These are phyloP conservation scores for Lepisosteus osseus DNA, from an alignment of 2,113 vertebrate species.

Conservation along the genomic window DNA sequence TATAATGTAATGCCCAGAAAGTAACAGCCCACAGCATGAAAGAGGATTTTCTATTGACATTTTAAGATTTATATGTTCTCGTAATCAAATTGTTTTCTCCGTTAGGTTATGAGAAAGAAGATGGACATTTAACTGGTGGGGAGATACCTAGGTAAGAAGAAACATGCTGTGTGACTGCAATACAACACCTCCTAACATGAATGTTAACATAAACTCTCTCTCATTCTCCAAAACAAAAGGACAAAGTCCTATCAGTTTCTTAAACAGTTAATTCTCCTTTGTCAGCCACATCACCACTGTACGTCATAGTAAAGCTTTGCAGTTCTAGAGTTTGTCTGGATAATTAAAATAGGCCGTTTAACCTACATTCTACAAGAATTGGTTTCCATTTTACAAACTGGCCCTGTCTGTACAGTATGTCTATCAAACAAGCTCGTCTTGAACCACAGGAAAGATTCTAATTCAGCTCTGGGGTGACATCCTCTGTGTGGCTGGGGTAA, in stretches of 20 bases:
- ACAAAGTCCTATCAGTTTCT: background rate
- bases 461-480: no score
- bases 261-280: slow-evolving; percentile 28
- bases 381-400: no score
- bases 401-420: no score
- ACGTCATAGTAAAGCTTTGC: background rate
- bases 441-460: no score
- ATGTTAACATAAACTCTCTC: background rate
- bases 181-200: background rate
- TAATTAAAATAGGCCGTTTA: no score
- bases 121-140: slow-evolving; percentile 50
- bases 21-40: no score
- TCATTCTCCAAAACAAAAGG: background rate
- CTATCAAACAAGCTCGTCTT: no score
- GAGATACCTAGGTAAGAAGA: slow-evolving; percentile 62
- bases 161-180: background rate
- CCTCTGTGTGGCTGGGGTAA: no score
- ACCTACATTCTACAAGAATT: no score
- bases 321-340: background rate
- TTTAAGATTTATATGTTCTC: background rate
- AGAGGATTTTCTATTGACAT: background rate
- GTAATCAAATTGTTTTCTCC: slow-evolving; percentile 1
- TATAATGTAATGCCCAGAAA: no score
- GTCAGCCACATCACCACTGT: slow-evolving; percentile 6
- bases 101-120: slow-evolving; percentile 40